Conservation (phyloP, 2,113 vertebrate species). For the Larimichthys polyactis region DNA sequence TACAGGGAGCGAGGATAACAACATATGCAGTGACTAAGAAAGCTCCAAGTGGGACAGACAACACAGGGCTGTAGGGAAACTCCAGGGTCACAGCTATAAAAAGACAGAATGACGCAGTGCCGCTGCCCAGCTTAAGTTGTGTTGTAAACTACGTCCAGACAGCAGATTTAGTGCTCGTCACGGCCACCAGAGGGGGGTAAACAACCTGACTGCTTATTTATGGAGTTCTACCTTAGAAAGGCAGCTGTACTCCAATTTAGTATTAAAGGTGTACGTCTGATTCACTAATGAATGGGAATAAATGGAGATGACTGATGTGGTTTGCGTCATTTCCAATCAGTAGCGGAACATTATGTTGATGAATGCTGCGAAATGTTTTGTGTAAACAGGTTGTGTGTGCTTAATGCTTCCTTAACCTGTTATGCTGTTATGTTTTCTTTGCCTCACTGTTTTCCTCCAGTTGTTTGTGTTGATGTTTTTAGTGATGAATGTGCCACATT, state of each 20-base stretch:
- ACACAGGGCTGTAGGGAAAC: slow-evolving; percentile 85
- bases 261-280: slow-evolving; percentile 40
- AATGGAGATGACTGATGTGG: slow-evolving; percentile 56
- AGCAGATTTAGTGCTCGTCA: slow-evolving; percentile 4
- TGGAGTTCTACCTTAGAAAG: slow-evolving; percentile 11
- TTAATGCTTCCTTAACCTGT: slow-evolving; percentile 70
- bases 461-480: slow-evolving; percentile 71
- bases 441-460: slow-evolving; percentile 35
- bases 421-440: slow-evolving; percentile 44
- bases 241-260: slow-evolving; percentile 54
- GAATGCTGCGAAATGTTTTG: slow-evolving; percentile 64
- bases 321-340: slow-evolving; percentile 69
- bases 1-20: slow-evolving; percentile 82
- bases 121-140: slow-evolving; percentile 58
- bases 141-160: slow-evolving; percentile 66
- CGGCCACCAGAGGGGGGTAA: slow-evolving; percentile 81
- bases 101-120: slow-evolving; percentile 82
- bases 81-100: slow-evolving; percentile 86
- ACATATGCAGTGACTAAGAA: slow-evolving; percentile 85
- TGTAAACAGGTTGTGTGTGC: slow-evolving; percentile 67
- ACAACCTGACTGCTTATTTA: slow-evolving; percentile 54
- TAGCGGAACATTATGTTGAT: slow-evolving; percentile 64
- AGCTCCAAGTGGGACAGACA: slow-evolving; percentile 81
- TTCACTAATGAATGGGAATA: slow-evolving; percentile 50
- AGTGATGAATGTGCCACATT: slow-evolving; percentile 67